Percentiles rank a stretch among this genome's conserved stretches.
Conservation (phyloP, 2,888 invertebrate species). For the Drymonia ruficornis region DNA sequence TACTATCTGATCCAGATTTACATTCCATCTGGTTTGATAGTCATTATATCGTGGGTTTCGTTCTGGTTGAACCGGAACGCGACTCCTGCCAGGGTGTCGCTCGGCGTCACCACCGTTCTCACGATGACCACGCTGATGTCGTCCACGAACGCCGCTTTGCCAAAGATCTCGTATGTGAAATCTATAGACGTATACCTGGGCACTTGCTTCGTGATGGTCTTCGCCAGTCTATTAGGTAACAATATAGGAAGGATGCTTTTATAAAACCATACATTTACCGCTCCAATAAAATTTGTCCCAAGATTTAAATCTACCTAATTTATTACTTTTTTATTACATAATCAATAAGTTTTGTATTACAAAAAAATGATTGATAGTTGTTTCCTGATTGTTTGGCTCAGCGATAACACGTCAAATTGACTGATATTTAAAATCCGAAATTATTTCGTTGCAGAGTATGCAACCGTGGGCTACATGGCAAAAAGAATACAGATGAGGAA, state of each 20-base stretch:
- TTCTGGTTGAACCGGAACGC: constrained; percentile 98
- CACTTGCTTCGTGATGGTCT: constrained; percentile 99
- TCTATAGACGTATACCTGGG: constrained; percentile 98
- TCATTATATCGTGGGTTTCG: constrained; percentile 98
- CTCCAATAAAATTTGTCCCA: too few species aligned
- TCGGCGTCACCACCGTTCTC: constrained; percentile 97
- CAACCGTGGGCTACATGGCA: constrained; percentile 98
- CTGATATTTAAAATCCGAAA: background rate
- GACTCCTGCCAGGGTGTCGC: constrained; percentile 96
- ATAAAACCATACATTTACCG: constrained; percentile 7
- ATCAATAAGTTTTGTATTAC: too few species aligned
- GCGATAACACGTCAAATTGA: constrained; percentile 16
- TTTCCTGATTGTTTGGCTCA: constrained; percentile 15
- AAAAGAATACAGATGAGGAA: constrained; percentile 98
- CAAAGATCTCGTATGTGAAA: constrained; percentile 99
- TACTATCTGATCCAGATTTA: constrained; percentile 99
- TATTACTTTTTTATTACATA: too few species aligned
- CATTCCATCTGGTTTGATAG: constrained; percentile 98
- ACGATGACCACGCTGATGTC: constrained; percentile 99
- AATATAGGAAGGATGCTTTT: constrained; percentile 24
- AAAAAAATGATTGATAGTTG: background rate
- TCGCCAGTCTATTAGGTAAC: constrained; percentile 96
- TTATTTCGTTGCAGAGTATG: constrained; percentile 91
- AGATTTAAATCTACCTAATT: too few species aligned
- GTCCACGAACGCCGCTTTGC: constrained; percentile 97